Evolutionary conservation across 37 sponge, comb jelly and placozoan species (phyloP).

Genomic region (Dysidea cf. avara): DNA sequence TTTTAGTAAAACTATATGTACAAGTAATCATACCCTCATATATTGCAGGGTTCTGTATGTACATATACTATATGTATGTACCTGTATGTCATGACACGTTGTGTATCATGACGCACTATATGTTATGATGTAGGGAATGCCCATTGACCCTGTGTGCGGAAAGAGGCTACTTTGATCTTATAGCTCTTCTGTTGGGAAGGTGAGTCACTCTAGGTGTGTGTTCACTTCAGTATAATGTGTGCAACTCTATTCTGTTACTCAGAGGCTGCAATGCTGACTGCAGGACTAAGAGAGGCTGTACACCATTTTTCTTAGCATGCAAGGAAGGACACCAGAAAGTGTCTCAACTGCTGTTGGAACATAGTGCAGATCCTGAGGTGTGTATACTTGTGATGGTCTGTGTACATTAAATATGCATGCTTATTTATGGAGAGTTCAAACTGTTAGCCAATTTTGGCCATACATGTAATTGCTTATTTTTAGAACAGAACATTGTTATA

Average conservation of each 20-base stretch:
- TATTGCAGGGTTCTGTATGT: too few species aligned
- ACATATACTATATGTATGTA: too few species aligned
- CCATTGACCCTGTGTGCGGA: slow-evolving; percentile 96
- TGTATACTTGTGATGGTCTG: neutral
- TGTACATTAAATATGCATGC: too few species aligned
- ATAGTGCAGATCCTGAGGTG: slow-evolving; percentile 79
- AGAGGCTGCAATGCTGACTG: slow-evolving; percentile 86
- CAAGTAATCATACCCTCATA: neutral
- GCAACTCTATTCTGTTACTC: neutral
- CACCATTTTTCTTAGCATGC: slow-evolving; percentile 95
- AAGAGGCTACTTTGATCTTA: slow-evolving; percentile 84
- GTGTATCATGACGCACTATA: neutral
- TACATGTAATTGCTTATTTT: too few species aligned
- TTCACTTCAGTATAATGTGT: neutral
- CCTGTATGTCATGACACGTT: neutral
- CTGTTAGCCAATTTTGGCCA: too few species aligned
- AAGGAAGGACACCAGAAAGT: slow-evolving; percentile 88
- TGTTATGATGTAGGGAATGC: slow-evolving; percentile 65
- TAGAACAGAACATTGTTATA: too few species aligned
- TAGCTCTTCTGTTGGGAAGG: slow-evolving; percentile 77
- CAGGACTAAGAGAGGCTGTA: slow-evolving; percentile 95
- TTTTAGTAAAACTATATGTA: neutral
- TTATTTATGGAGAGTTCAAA: neutral
- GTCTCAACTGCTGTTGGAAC: slow-evolving; percentile 64
- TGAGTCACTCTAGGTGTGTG: slow-evolving; percentile 10